Evolutionary conservation across 2,797 vertebrate genomes (phyloP).

Genomic region (Periparus ater): DNA sequence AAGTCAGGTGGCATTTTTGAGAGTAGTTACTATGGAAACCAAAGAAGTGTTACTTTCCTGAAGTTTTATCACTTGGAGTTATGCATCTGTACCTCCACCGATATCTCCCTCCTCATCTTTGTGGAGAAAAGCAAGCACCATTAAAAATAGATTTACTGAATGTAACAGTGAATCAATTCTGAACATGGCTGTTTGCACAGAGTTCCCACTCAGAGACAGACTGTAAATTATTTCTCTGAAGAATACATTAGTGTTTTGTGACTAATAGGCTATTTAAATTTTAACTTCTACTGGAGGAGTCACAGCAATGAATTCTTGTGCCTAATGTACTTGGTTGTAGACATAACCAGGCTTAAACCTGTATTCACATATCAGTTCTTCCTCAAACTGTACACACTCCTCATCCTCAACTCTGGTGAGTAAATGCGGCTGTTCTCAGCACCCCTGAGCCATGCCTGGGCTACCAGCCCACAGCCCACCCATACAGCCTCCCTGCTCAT

Average conservation of each 20-base stretch:
- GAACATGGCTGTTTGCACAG: not conserved
- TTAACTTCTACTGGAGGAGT: not conserved
- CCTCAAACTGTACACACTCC: not conserved
- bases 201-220: not conserved
- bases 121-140: not conserved
- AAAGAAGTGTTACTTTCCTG: not conserved
- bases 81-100: not conserved
- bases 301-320: not conserved
- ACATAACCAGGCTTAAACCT: not conserved
- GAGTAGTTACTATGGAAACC: slow-evolving; percentile 30
- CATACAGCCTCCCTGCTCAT: fast-evolving
- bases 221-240: slow-evolving; percentile 13
- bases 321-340: not conserved
- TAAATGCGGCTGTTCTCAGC: fast-evolving
- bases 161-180: not conserved
- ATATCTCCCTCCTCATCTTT: not conserved
- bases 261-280: slow-evolving; percentile 21
- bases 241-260: not conserved
- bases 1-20: not conserved
- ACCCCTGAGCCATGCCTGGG: fast-evolving
- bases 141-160: slow-evolving; percentile 45
- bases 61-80: slow-evolving; percentile 1
- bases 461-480: not conserved
- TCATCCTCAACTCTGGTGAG: not conserved
- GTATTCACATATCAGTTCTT: not conserved